phyloP scores from a whole-genome alignment of 2,113 vertebrate species.

The Gavia stellata region DNA sequence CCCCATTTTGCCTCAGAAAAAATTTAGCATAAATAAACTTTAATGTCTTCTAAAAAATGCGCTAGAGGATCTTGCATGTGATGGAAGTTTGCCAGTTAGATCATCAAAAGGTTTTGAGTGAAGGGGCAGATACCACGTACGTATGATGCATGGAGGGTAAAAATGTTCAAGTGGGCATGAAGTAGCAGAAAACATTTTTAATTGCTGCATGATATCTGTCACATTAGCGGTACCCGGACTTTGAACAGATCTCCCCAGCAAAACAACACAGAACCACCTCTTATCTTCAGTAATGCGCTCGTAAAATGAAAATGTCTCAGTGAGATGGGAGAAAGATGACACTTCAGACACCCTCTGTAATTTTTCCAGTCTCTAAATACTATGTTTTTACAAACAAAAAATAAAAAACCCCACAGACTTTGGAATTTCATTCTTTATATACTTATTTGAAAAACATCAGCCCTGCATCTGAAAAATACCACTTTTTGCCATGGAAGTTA shows the following conservation, averaged over 20 bases:
- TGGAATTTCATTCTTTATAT: neutral
- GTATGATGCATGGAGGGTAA: neutral
- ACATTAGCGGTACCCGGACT: neutral
- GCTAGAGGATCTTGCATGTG: neutral
- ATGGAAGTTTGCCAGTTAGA: neutral
- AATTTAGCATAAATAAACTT: neutral
- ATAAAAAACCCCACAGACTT: neutral
- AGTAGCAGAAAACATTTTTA: neutral
- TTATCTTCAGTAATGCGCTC: neutral
- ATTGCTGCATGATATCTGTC: neutral
- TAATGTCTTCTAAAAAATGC: neutral
- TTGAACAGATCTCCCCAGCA: neutral
- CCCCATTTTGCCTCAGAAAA: neutral
- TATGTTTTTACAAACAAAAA: neutral
- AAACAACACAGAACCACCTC: neutral
- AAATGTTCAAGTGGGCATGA: neutral
- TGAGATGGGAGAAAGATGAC: neutral
- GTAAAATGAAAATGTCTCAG: neutral
- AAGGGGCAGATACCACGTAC: neutral
- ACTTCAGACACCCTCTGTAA: neutral
- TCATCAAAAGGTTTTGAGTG: neutral
- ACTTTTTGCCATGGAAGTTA: neutral
- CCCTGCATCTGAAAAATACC: neutral
- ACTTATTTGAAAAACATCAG: neutral
- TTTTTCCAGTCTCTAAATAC: neutral